Conservation (phyloP, 2,888 invertebrate genomes). For the Eupithecia centaureata region DNA sequence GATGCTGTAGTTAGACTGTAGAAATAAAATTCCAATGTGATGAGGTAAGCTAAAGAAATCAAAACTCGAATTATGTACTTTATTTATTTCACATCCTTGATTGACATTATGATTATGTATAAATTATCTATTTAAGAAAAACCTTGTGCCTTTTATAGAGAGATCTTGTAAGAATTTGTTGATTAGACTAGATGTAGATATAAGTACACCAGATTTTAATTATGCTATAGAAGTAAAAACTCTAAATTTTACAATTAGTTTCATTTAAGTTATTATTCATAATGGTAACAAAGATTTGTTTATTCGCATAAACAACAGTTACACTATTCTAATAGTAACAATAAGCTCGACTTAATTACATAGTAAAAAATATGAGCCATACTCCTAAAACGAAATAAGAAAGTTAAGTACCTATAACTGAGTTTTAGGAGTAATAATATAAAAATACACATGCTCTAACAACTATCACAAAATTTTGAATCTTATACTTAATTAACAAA, state of each 20-base stretch:
- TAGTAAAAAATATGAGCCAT: constrained; percentile 27
- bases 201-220: constrained; percentile 5
- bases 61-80: constrained; percentile 19
- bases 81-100: constrained; percentile 18
- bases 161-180: neutral
- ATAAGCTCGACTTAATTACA: constrained; percentile 30
- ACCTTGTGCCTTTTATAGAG: constrained; percentile 9
- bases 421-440: constrained; percentile 19
- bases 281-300: neutral
- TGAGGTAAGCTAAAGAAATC: constrained; percentile 6
- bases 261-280: constrained; percentile 37
- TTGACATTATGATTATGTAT: constrained; percentile 10
- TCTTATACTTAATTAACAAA: constrained; percentile 18
- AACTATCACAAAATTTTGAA: constrained; percentile 27
- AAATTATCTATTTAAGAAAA: neutral
- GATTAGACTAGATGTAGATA: neutral
- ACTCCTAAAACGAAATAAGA: constrained; percentile 17
- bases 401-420: constrained; percentile 18
- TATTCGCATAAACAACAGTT: neutral
- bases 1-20: neutral
- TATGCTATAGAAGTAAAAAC: constrained; percentile 22
- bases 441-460: constrained; percentile 26
- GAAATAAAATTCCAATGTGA: constrained; percentile 2
- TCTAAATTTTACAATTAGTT: constrained; percentile 12
- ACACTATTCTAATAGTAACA: constrained; percentile 26